Evolutionary conservation across 2,113 vertebrate genomes (phyloP).

Genomic region (Misgurnus anguillicaudatus): DNA sequence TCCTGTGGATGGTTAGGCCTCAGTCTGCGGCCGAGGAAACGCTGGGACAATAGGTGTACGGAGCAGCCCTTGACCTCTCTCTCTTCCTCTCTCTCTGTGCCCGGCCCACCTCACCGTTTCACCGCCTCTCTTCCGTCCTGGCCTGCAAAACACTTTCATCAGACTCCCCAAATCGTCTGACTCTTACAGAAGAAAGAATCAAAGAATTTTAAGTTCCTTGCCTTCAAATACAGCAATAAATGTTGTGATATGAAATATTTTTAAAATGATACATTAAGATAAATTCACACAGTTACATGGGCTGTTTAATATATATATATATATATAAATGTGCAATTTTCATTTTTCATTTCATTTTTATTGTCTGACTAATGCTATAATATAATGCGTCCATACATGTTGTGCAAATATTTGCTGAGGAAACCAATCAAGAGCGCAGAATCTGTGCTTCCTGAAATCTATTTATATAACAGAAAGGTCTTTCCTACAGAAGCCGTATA

Average conservation of each 20-base stretch:
- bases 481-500: not conserved
- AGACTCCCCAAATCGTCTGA: constrained; percentile 28
- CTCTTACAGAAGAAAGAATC: too few species aligned
- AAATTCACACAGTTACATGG: too few species aligned
- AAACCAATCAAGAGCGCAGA: constrained; percentile 12
- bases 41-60: constrained; percentile 81
- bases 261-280: too few species aligned
- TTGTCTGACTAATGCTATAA: too few species aligned
- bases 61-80: constrained; percentile 58
- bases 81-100: constrained; percentile 37
- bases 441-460: constrained; percentile 32
- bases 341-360: too few species aligned
- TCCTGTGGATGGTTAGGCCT: constrained; percentile 86
- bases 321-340: too few species aligned
- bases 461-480: not conserved
- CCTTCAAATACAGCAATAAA: too few species aligned
- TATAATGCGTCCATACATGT: not conserved
- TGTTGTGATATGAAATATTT: too few species aligned
- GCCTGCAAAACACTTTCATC: constrained; percentile 68
- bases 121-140: constrained; percentile 50
- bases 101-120: constrained; percentile 47
- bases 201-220: too few species aligned
- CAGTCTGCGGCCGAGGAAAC: constrained; percentile 77
- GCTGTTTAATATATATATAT: too few species aligned
- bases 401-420: not conserved